phyloP scores from a whole-genome alignment of 2,888 invertebrate species.

The Morpho helenor region DNA sequence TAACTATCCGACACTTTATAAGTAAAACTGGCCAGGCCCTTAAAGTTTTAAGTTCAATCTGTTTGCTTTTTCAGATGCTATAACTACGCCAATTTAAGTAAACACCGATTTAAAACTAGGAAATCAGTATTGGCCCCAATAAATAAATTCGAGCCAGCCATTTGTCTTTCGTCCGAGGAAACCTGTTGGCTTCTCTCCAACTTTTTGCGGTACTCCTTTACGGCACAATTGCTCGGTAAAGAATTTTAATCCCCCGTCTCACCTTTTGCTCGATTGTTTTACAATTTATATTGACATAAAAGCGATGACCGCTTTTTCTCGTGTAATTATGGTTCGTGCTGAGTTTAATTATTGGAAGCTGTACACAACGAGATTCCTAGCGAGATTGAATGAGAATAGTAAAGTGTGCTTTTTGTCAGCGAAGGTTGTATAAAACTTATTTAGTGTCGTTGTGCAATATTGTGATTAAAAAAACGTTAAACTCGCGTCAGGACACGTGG shows the following conservation, averaged over 20 bases:
- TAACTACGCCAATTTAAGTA: background rate
- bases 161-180: constrained; percentile 50
- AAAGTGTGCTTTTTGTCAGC: background rate
- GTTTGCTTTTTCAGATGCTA: background rate
- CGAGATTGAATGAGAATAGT: constrained; percentile 6
- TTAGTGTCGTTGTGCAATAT: no score
- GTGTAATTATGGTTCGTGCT: constrained; percentile 22
- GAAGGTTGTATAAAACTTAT: background rate
- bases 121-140: constrained; percentile 53
- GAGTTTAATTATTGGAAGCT: constrained; percentile 18
- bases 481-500: no score
- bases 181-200: constrained; percentile 55
- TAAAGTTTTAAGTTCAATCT: background rate
- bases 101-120: constrained; percentile 16
- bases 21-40: no score
- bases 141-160: constrained; percentile 52
- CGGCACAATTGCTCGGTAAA: constrained; percentile 44
- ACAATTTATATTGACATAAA: constrained; percentile 31
- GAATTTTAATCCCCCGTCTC: constrained; percentile 52
- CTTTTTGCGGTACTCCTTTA: constrained; percentile 48
- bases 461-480: no score
- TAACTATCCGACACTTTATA: no score
- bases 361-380: constrained; percentile 13
- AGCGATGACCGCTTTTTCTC: constrained; percentile 28
- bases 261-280: constrained; percentile 38